A percentile compares a stretch with the other conserved stretches of the same genome.
Conservation (phyloP, 1,140 invertebrate species). For the Halyomorpha halys region DNA sequence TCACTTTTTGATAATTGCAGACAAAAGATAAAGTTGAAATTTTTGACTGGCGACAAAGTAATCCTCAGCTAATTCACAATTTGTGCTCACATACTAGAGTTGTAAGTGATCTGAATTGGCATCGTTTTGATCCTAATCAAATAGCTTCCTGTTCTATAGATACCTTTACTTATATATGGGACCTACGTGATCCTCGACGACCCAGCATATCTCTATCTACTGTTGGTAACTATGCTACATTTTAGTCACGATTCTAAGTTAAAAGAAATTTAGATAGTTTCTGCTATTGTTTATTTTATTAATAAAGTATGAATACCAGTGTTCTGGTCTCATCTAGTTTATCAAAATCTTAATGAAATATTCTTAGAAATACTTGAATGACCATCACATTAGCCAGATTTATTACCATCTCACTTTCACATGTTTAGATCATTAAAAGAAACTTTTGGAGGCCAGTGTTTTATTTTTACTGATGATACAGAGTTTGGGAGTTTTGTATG, state of each 20-base stretch:
- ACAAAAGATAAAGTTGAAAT: constrained; percentile 77
- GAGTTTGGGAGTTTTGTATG: no score
- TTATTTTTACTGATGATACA: no score
- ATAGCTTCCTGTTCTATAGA: constrained; percentile 89
- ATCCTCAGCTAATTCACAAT: constrained; percentile 57
- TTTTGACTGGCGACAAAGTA: constrained; percentile 56
- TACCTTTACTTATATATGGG: constrained; percentile 88
- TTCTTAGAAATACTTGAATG: no score
- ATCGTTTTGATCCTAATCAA: constrained; percentile 74
- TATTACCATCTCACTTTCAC: no score
- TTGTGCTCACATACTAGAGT: constrained; percentile 75
- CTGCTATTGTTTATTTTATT: no score
- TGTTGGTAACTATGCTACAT: constrained; percentile 42
- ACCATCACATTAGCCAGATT: no score
- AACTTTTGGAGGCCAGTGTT: no score
- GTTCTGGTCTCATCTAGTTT: no score
- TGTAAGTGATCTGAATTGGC: constrained; percentile 89
- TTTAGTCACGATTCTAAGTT: not conserved
- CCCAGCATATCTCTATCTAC: constrained; percentile 71
- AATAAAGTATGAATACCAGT: no score
- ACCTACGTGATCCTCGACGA: constrained; percentile 71
- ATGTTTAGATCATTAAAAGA: no score
- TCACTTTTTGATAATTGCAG: constrained; percentile 38
- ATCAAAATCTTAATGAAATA: no score
- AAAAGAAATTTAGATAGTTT: no score